Percentiles rank a stretch among this genome's conserved stretches.
Conservation (phyloP, 2,797 vertebrate genomes). For the Mus caroli region DNA sequence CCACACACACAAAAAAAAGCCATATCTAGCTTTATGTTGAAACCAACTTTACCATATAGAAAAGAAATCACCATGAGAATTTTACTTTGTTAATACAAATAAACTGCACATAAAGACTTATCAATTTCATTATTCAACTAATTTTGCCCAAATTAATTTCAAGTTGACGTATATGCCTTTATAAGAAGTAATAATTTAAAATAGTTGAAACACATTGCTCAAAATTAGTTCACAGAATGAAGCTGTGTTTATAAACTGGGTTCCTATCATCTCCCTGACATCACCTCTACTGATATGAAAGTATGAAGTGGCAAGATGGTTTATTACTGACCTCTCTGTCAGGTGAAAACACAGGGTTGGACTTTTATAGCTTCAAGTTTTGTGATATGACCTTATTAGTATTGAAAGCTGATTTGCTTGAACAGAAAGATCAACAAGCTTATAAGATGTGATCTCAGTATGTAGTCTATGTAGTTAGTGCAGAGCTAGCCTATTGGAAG, state of each 20-base stretch:
- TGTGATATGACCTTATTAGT: slow-evolving; percentile 10
- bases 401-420: slow-evolving; percentile 24
- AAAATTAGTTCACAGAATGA: slow-evolving; percentile 78
- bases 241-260: slow-evolving; percentile 75
- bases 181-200: slow-evolving; percentile 77
- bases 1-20: slow-evolving; percentile 24
- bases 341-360: slow-evolving; percentile 35
- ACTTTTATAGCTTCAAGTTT: slow-evolving; percentile 55
- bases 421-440: slow-evolving; percentile 3
- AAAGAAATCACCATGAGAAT: slow-evolving; percentile 73
- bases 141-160: slow-evolving; percentile 77
- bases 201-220: slow-evolving; percentile 77
- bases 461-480: not conserved
- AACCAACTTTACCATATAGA: slow-evolving; percentile 68
- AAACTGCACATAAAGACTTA: slow-evolving; percentile 75
- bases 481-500: not conserved
- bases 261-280: slow-evolving; percentile 66
- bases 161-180: slow-evolving; percentile 79
- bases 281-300: slow-evolving; percentile 51
- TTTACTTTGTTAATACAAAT: slow-evolving; percentile 77
- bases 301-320: slow-evolving; percentile 38
- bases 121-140: slow-evolving; percentile 75
- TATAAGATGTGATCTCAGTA: not conserved
- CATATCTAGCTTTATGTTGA: slow-evolving; percentile 66
- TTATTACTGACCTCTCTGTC: not conserved